phyloP scores from a whole-genome alignment of 2,888 invertebrate species.

The Aricia artaxerxes region DNA sequence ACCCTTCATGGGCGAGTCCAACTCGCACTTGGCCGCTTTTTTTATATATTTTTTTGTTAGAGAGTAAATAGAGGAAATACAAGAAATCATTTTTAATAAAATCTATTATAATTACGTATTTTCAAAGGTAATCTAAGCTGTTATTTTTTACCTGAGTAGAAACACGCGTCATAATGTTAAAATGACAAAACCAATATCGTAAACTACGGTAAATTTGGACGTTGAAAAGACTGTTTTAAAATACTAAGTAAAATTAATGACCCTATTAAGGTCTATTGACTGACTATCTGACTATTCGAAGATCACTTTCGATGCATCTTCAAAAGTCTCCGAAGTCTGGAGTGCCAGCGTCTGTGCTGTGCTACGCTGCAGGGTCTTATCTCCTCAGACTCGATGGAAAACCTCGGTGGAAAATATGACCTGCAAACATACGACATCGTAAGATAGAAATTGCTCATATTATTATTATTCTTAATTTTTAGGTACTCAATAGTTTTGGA shows the following conservation, averaged over 20 bases:
- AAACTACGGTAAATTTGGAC: neutral
- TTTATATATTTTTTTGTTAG: too few species aligned
- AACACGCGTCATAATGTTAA: neutral
- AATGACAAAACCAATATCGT: neutral
- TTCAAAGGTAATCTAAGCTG: neutral
- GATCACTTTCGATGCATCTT: conserved; percentile 40
- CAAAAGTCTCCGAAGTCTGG: conserved; percentile 55
- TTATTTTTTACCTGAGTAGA: neutral
- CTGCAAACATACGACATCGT: conserved; percentile 43
- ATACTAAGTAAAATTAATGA: too few species aligned
- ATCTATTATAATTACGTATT: too few species aligned
- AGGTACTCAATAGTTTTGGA: too few species aligned
- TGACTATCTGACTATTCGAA: neutral
- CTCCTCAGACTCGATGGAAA: conserved; percentile 54
- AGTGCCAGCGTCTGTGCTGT: conserved; percentile 65
- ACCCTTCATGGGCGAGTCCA: too few species aligned
- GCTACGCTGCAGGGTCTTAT: conserved; percentile 54
- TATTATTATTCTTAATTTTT: too few species aligned
- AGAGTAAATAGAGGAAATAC: too few species aligned
- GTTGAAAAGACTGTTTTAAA: neutral
- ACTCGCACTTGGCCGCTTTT: too few species aligned
- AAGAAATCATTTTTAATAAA: too few species aligned
- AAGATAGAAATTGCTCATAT: too few species aligned
- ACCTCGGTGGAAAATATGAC: conserved; percentile 52
- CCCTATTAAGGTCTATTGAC: too few species aligned